Base-by-base conservation (phyloP, 2,888 invertebrate genomes). In the Apeira syringaria region DNA sequence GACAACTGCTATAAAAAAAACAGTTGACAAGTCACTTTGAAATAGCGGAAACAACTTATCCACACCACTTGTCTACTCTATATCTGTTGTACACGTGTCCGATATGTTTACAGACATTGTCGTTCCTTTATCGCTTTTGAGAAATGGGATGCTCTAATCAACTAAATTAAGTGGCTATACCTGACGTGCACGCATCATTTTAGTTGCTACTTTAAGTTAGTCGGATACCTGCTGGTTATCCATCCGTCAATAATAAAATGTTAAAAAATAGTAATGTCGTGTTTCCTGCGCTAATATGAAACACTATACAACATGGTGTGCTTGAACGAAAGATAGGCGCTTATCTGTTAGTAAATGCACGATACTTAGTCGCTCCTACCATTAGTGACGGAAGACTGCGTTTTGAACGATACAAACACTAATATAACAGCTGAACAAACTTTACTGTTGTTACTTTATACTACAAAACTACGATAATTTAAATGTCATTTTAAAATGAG, bases 11-110 rank as follows among this genome's bases (percentile, higher is more conserved):
- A 62, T 50, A 56, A 69, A 76, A 75, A 74, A 71, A 61, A 45
- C 49, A 40, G 50, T 54, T 53, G 58, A 61, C 59, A 53, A 56
- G 59, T 53, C 50, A 52, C 55, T 68, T 66, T 70, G 66, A 69
- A 71, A 67, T 64, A 53, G 61, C 67, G 80, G 79, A 80, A 79
- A 68, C 66, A 59, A 68, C 69, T 71, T 74, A 76, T 68, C 74
- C 74, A 62, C 48, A 50, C 69, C 69, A 74, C 74, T 78, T 68
- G 70, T 67, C 68, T 72, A 59, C 50, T 41, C 41, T 61, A 53
- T 72, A 74, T 80, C 77, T 77, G 71, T 58, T 58, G 50, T 75
- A 81, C 85, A 85, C 76, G 79, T 84, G 85, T 82, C 71, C 62
- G 61, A 59, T 65, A 52, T 80, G 81, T 81, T 80, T 78, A 80